Percentiles rank a stretch among this genome's conserved stretches.
Evolutionary conservation across 2,113 vertebrate species (phyloP).

Genomic region (Peromyscus polionotus): DNA sequence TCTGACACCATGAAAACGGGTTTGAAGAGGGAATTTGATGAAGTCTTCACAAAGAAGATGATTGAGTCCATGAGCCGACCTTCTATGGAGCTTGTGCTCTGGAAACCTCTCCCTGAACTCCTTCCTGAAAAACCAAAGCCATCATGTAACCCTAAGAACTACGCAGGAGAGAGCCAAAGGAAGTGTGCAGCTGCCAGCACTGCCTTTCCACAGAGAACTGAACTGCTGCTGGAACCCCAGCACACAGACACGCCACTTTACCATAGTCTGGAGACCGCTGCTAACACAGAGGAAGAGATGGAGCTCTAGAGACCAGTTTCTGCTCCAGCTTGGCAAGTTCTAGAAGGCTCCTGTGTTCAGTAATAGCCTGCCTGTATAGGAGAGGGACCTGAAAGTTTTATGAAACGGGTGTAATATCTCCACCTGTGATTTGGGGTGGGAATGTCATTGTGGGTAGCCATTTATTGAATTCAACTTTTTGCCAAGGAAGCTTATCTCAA

Average conservation of each 20-base stretch:
- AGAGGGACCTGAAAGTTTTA: slow-evolving; percentile 74
- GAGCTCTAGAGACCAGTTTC: slow-evolving; percentile 85
- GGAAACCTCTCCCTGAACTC: slow-evolving; percentile 90
- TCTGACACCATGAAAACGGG: slow-evolving; percentile 90
- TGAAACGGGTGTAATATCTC: slow-evolving; percentile 77
- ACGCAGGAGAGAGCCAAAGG: slow-evolving; percentile 80
- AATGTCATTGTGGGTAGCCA: slow-evolving; percentile 73
- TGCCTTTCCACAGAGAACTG: slow-evolving; percentile 85
- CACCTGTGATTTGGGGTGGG: slow-evolving; percentile 75
- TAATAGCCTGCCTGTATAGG: slow-evolving; percentile 59
- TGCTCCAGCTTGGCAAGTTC: slow-evolving; percentile 70
- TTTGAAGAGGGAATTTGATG: slow-evolving; percentile 89
- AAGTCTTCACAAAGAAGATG: slow-evolving; percentile 90
- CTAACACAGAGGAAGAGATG: slow-evolving; percentile 89
- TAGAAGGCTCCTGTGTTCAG: slow-evolving; percentile 75
- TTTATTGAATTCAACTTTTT: slow-evolving; percentile 70
- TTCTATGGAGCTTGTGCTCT: slow-evolving; percentile 91
- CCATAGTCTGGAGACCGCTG: slow-evolving; percentile 73
- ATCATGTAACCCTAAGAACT: slow-evolving; percentile 83
- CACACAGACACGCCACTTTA: slow-evolving; percentile 84
- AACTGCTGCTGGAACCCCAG: slow-evolving; percentile 82
- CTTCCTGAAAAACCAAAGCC: slow-evolving; percentile 87
- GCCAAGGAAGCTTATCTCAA: slow-evolving; percentile 82
- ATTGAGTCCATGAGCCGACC: slow-evolving; percentile 91
- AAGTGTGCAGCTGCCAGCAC: slow-evolving; percentile 69